Conservation (phyloP, 2,888 invertebrate genomes). For the Perithous albicinctus region DNA sequence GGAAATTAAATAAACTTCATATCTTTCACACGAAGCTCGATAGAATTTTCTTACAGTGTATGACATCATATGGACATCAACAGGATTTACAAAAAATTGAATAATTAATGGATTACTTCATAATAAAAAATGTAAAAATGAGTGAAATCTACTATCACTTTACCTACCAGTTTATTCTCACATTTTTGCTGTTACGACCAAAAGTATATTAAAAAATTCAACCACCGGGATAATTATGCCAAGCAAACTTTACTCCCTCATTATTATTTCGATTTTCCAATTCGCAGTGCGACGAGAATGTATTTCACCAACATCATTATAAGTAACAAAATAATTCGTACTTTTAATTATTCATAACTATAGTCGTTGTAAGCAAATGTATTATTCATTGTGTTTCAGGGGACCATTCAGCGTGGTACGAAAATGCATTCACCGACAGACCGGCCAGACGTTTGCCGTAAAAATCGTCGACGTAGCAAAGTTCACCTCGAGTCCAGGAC, state of each 20-base stretch:
- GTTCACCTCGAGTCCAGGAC: slow-evolving; percentile 98
- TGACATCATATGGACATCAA: too few species aligned
- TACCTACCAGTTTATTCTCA: too few species aligned
- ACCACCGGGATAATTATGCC: too few species aligned
- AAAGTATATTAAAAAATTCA: too few species aligned
- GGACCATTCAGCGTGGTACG: slow-evolving; percentile 98
- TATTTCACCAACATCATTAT: background rate
- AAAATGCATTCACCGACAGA: slow-evolving; percentile 97
- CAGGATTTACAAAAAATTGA: too few species aligned
- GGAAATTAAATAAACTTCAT: too few species aligned
- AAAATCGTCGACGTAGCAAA: slow-evolving; percentile 99
- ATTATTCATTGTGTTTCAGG: slow-evolving; percentile 86
- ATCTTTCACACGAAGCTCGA: too few species aligned
- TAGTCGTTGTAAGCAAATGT: background rate
- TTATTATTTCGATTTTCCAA: background rate
- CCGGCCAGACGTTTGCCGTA: slow-evolving; percentile 98
- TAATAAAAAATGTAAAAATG: too few species aligned
- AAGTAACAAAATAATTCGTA: slow-evolving; percentile 1
- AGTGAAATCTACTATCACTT: too few species aligned
- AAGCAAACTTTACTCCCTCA: background rate
- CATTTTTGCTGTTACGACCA: too few species aligned
- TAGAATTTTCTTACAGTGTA: too few species aligned
- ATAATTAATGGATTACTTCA: too few species aligned
- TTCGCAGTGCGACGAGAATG: background rate
- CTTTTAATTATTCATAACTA: slow-evolving; percentile 10